Base-by-base conservation (phyloP, 2,888 invertebrate genomes). In the Caenorhabditis afra region DNA sequence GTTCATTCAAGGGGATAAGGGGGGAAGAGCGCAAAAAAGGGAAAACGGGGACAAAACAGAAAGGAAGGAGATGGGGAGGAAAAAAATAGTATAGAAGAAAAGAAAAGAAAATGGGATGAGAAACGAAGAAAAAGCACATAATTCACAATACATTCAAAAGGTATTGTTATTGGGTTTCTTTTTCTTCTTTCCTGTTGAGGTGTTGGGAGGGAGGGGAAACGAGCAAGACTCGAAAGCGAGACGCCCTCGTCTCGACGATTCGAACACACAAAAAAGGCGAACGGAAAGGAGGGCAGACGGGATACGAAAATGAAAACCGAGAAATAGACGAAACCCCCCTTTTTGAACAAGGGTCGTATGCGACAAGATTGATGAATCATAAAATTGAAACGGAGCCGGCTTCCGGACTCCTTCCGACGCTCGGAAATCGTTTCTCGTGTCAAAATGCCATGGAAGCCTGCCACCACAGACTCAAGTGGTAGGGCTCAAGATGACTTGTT, bases 351-450 rank as follows among this genome's bases (percentile, higher is more conserved):
- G 62, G 39, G 59, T 45, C 52, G 37, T 11, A 50, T 57, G 53
- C 11, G 37, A 39, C 44, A 61, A 73, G 78, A 70, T 78, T 73
- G 78, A 78, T 71, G 73, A 67, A 61, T 70, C 74, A 74, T 75
- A 59, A 65, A 74, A 74, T 57, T 57, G 47, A 71, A 62, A 57
- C 7, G 29, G 59, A 41, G 58, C 58, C 35, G 20, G 29, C 23
- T 29, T 39, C 35, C 37, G 14, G 29, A 29, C 29, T 29, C 29
- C 7, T 29, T 29, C 29, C 29, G 44, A 44, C 16, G 16, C 14
- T 11, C 35, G 55, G 35, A 18, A 18, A 35, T 55, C 55, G 35
- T 11, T 55, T 35, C n/a, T 35, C 35, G 35, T 37, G n/a, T 29
- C 29, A 53, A n/a, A 41, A 41, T 41, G 12, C 41, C 41, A 14